Percentiles rank a stretch among this genome's conserved stretches.
These are phyloP conservation scores for Pycnomerus fuliginosus DNA, from an alignment of 2,888 invertebrate species.

Conservation along the genomic window DNA sequence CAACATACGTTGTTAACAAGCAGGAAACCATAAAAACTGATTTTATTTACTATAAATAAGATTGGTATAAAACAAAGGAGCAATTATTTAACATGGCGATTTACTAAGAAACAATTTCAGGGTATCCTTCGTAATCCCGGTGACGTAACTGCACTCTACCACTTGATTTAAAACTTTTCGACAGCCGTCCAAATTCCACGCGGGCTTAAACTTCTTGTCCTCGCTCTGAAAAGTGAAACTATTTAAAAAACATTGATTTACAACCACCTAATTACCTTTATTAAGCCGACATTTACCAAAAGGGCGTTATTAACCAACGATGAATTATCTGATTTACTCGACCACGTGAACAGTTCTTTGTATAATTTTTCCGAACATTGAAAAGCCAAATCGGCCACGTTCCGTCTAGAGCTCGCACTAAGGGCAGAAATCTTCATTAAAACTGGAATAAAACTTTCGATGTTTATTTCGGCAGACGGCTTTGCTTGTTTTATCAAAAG, in stretches of 20 bases:
- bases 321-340: constrained; percentile 53
- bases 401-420: constrained; percentile 57
- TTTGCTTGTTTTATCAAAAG: neutral
- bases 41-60: neutral
- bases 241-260: constrained; percentile 4
- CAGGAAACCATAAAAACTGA: neutral
- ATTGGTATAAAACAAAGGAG: neutral
- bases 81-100: no score
- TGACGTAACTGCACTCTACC: constrained; percentile 57
- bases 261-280: constrained; percentile 74
- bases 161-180: constrained; percentile 58
- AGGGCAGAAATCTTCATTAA: constrained; percentile 60
- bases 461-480: neutral
- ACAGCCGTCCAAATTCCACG: constrained; percentile 66
- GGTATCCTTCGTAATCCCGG: constrained; percentile 54
- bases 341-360: constrained; percentile 57
- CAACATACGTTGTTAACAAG: no score
- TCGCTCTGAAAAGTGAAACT: constrained; percentile 59
- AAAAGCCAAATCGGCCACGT: constrained; percentile 49
- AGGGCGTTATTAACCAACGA: constrained; percentile 64
- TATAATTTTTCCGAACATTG: constrained; percentile 56
- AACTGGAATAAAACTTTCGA: constrained; percentile 50
- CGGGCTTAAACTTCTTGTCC: constrained; percentile 62
- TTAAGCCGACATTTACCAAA: constrained; percentile 65
- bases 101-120: constrained; percentile 58